A percentile compares a stretch with the other conserved stretches of the same genome.
phyloP scores from a whole-genome alignment of 2,888 invertebrate species.

The Eristalinus sepulchralis region DNA sequence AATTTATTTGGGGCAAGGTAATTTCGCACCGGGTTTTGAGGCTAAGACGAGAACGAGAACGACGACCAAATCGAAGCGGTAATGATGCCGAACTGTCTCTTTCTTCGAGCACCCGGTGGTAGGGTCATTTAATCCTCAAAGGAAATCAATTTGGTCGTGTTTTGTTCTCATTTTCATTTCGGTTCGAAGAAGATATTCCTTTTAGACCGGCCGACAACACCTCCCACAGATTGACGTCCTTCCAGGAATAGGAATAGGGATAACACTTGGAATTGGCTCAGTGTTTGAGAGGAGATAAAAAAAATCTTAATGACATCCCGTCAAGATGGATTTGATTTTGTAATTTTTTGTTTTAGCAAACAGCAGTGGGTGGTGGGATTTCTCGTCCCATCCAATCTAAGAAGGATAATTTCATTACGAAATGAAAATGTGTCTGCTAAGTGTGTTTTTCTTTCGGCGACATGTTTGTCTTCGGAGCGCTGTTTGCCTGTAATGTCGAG shows the following conservation, averaged over 20 bases:
- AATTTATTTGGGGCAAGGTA: conserved; percentile 38
- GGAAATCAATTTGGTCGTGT: neutral
- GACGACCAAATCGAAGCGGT: neutral
- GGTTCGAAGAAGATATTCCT: neutral
- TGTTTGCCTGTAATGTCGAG: conserved; percentile 15
- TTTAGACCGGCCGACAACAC: neutral
- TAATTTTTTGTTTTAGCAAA: conserved; percentile 18
- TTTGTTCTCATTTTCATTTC: neutral
- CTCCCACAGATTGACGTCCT: neutral
- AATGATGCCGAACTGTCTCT: neutral
- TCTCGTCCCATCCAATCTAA: neutral
- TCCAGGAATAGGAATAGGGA: neutral
- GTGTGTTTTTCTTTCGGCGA: conserved; percentile 34
- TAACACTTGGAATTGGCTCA: neutral
- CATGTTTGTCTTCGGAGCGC: conserved; percentile 29
- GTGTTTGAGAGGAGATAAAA: conserved; percentile 1
- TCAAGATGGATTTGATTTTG: conserved; percentile 27
- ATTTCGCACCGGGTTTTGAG: conserved; percentile 6
- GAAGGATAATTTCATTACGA: conserved; percentile 27
- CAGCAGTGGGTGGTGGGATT: neutral
- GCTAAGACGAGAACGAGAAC: neutral
- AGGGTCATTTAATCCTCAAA: neutral
- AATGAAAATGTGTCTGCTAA: conserved; percentile 37
- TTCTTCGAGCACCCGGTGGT: neutral
- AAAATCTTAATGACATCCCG: conserved; percentile 18